Evolutionary conservation across 2,797 vertebrate genomes (phyloP).

Genomic region (Natrix natrix): DNA sequence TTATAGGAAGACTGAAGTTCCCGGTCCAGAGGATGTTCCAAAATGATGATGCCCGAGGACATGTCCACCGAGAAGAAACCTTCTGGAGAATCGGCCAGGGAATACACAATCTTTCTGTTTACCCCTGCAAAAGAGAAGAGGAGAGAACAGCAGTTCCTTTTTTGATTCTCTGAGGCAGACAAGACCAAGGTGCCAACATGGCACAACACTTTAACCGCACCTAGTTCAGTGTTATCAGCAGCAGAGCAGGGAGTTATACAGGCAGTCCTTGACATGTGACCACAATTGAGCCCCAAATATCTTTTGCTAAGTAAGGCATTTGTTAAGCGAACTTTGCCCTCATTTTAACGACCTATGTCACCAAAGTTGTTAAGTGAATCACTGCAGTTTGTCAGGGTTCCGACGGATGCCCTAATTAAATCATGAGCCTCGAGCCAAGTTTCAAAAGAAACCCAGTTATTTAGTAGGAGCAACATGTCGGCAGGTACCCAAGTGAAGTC

Average conservation of each 20-base stretch:
- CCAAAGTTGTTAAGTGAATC: no score
- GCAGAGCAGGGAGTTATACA: neutral
- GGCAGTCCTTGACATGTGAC: no score
- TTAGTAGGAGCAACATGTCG: no score
- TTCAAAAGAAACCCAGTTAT: no score
- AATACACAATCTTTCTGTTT: conserved; percentile 87
- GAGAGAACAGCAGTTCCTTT: neutral
- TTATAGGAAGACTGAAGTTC: conserved; percentile 87
- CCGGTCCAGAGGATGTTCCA: conserved; percentile 88
- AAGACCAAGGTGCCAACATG: neutral
- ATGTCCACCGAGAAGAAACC: conserved; percentile 90
- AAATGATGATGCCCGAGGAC: conserved; percentile 84
- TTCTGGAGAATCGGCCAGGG: conserved; percentile 80
- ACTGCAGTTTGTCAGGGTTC: no score
- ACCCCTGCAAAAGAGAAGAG: conserved; percentile 72
- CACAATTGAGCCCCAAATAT: no score
- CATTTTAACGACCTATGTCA: no score
- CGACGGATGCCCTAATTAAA: no score
- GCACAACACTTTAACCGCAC: neutral
- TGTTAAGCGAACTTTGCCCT: no score
- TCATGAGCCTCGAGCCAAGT: no score
- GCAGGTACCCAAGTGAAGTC: no score
- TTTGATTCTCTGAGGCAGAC: fast-evolving
- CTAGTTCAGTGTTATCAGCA: neutral
- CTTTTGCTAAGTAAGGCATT: no score